A percentile compares a stretch with the other conserved stretches of the same genome.
Evolutionary conservation across 2,797 vertebrate species (phyloP).

Genomic region (Diceros bicornis): DNA sequence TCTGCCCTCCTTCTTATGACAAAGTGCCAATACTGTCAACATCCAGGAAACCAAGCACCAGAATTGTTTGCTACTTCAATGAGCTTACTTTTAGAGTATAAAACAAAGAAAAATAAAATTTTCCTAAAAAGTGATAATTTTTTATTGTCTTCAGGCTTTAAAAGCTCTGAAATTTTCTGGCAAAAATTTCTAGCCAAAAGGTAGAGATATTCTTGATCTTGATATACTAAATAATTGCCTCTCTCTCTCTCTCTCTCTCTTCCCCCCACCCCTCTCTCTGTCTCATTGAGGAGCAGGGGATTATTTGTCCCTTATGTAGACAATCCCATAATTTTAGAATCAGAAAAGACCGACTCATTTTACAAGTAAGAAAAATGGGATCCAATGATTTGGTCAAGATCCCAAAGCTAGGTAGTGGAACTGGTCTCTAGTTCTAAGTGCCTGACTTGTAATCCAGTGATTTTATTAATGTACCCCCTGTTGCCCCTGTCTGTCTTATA

Average conservation of each 20-base stretch:
- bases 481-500: background rate
- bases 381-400: background rate
- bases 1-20: conserved; percentile 59
- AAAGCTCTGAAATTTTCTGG: conserved; percentile 14
- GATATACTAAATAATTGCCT: background rate
- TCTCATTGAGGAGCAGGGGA: background rate
- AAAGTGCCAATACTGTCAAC: conserved; percentile 70
- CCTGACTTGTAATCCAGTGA: background rate
- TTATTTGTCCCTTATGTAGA: background rate
- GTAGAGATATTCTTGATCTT: conserved; percentile 3
- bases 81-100: conserved; percentile 24
- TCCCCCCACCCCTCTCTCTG: background rate
- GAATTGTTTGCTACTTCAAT: background rate
- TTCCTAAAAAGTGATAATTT: background rate
- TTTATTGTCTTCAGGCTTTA: background rate
- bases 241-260: too few relatives aligned
- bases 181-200: background rate
- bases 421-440: background rate
- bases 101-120: conserved; percentile 54
- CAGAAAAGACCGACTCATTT: background rate
- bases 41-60: conserved; percentile 40
- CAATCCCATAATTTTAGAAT: background rate
- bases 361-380: background rate
- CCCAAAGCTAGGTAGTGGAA: background rate
- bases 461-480: background rate